Percentiles rank a stretch among this genome's conserved stretches.
Evolutionary conservation across 2,113 vertebrate genomes (phyloP).

Genomic region (Polypterus senegalus): DNA sequence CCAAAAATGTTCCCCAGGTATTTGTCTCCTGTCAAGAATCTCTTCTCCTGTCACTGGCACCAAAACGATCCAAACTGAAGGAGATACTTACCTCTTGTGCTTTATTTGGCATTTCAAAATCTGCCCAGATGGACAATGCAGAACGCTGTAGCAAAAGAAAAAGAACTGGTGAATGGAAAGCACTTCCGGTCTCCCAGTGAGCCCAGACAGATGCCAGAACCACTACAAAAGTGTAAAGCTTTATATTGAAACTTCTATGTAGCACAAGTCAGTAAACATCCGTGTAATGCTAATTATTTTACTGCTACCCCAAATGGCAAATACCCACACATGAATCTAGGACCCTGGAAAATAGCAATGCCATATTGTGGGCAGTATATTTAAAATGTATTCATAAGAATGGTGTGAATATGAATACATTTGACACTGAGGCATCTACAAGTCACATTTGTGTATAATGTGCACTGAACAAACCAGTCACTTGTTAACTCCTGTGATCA

Average conservation of each 20-base stretch:
- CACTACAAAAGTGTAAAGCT: not conserved
- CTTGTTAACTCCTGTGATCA: too few species aligned
- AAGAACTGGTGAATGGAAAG: not conserved
- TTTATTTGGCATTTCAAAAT: conserved; percentile 50
- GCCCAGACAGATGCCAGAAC: too few species aligned
- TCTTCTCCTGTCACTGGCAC: too few species aligned
- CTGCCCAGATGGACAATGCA: conserved; percentile 9
- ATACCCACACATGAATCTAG: not conserved
- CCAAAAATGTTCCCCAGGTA: not conserved
- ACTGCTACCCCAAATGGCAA: not conserved
- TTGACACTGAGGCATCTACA: too few species aligned
- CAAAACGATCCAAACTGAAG: not conserved
- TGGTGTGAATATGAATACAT: too few species aligned
- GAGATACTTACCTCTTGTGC: conserved; percentile 47
- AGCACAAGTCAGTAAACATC: not conserved
- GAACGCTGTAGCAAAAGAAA: conserved; percentile 4
- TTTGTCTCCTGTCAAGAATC: too few species aligned
- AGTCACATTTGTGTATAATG: too few species aligned
- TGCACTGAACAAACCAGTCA: too few species aligned
- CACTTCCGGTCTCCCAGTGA: not conserved
- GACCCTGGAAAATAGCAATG: not conserved
- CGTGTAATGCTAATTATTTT: not conserved
- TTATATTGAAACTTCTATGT: not conserved
- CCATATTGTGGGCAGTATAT: too few species aligned
- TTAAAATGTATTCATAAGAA: too few species aligned